Evolutionary conservation across 2,888 invertebrate species (phyloP), one percentile per base, ranked within the genome.

Genomic region (Limnephilus marmoratus): DNA sequence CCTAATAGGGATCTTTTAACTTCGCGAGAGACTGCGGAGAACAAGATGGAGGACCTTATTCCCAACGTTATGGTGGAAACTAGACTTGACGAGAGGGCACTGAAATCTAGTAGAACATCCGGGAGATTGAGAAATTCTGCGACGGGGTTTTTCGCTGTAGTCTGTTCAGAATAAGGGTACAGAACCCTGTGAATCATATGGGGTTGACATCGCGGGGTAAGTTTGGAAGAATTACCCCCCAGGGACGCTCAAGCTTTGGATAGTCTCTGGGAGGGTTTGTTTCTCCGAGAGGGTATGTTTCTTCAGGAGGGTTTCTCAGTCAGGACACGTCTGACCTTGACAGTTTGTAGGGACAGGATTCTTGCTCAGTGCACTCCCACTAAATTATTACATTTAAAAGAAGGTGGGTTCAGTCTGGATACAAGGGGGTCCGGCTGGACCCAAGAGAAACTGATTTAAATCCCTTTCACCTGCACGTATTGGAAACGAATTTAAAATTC

Each of bases 261-360:
- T 83, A 85, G 41, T 87, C 81, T 90, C 37, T 13, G n/a, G 37
- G 89, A 45, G 68, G 68, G 68, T 68, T 68, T 68, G 68, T 68
- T 68, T 18, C 53, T 53, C 18, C 53, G 53, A 13, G 18, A 18
- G 53, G 53, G 15, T 53, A 18, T 68, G 68, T 68, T 24, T 68
- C n/a, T 68, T 9, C 68, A 24, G 9, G 82, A 91, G 37, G 87
- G 83, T 83, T 90, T 92, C 87, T 81, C 12, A 92, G 87, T 91
- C 91, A 85, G 81, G 90, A 45, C 92, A 92, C 92, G 92, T 91
- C 85, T 92, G 92, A 92, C 92, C 92, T 92, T 92, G 92, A 92
- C 90, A 85, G 85, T 82, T 80, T 91, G 85, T 37, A 31, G 81
- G 91, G 90, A 90, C 68, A 81, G 88, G 92, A 90, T 91, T 91